Evolutionary conservation across 2,113 vertebrate genomes (phyloP).

Genomic region (Thinocorus orbignyianus): DNA sequence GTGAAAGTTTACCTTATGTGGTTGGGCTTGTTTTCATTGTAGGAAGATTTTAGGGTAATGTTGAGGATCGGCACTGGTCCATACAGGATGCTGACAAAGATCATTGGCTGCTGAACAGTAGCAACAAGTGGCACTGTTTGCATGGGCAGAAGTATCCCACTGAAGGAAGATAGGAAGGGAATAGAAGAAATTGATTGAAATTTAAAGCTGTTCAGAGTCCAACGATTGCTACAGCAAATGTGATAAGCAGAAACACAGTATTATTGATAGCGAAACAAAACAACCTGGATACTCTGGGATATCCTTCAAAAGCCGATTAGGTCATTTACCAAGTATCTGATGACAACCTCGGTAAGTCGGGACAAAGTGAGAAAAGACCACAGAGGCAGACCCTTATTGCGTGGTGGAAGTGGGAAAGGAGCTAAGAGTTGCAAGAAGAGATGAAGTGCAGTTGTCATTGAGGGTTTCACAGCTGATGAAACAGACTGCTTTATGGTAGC

Average conservation of each 20-base stretch:
- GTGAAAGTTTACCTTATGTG: neutral
- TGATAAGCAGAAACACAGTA: neutral
- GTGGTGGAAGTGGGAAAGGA: neutral
- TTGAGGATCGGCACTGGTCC: rapidly evolving
- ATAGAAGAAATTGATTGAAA: neutral
- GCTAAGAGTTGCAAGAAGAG: neutral
- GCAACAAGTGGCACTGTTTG: neutral
- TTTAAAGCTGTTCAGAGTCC: neutral
- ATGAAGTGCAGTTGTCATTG: neutral
- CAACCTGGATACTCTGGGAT: neutral
- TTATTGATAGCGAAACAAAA: neutral
- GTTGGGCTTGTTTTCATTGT: neutral
- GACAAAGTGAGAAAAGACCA: neutral
- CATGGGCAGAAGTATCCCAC: neutral
- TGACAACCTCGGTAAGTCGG: neutral
- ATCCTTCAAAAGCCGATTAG: neutral
- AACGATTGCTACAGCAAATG: neutral
- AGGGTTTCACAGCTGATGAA: neutral
- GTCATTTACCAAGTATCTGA: neutral
- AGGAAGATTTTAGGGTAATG: neutral
- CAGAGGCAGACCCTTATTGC: neutral
- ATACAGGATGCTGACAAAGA: neutral
- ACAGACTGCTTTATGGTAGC: neutral
- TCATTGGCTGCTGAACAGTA: neutral
- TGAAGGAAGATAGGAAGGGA: neutral